Base-by-base conservation (phyloP, 2,113 vertebrate species). In the Bos indicus region DNA sequence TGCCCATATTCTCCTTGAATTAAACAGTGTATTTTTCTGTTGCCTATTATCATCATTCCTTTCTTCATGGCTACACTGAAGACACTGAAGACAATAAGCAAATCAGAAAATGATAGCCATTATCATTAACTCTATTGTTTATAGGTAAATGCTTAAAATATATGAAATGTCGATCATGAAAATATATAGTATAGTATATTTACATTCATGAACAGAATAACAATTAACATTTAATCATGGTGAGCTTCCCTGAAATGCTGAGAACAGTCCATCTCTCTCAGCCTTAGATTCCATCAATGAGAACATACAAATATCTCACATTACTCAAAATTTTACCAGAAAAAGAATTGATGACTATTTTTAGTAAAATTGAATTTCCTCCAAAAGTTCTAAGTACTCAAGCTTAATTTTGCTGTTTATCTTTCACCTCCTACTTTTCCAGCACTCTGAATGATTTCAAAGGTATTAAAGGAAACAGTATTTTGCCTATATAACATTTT, bases 391-490 rank as follows among this genome's bases (percentile, higher is more conserved):
- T 33, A 90, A 97, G 52, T 94, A 90, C 33, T 30, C 10, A 40
- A 77, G 54, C 4, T 89, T 52, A 86, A 95, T 77, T 64, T 89
- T 81, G 51, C n/a, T 93, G 62, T 81, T 71, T 94, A 86, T 54
- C n/a, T 91, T 96, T 88, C 46, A 96, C 57, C 36, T 67, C 86
- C 71, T 57, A 78, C 56, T 90, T 71, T 95, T 80, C 78, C 23
- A 95, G 88, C 77, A 91, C 15, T 36, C 86, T 54, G 52, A 89
- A 77, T 85, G 25, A 96, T 26, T 84, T 94, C 80, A 80, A 78
- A 87, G 54, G n/a, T 51, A 9, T 67, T 93, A 91, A 88, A 77
- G 19, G 83, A 93, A 91, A 85, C 60, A 94, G 6, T 60, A 91
- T 46, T 54, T 88, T 95, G 9, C 25, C n/a, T 33, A 26, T 89